Conservation (phyloP, 2,113 vertebrate genomes). For the Phoenicopterus ruber region DNA sequence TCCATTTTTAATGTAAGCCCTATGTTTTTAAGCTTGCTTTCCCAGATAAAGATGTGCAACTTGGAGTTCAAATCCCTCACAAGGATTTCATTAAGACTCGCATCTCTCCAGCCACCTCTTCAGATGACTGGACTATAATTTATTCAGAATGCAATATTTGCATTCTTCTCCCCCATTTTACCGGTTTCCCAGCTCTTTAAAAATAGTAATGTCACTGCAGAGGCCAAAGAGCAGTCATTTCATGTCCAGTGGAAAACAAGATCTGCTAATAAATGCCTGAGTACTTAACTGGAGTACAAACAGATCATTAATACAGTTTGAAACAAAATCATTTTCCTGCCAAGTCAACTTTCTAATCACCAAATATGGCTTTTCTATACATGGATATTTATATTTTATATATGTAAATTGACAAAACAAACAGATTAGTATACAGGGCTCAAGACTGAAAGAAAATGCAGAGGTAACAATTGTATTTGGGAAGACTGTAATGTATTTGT, state of each 20-base stretch:
- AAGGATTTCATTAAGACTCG: neutral
- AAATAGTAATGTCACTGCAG: neutral
- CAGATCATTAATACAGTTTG: neutral
- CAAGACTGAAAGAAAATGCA: neutral
- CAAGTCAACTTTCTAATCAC: neutral
- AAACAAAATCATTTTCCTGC: neutral
- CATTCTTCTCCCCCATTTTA: slow-evolving; percentile 3
- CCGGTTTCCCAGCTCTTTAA: neutral
- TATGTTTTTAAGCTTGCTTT: neutral
- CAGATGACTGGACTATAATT: neutral
- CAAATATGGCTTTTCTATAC: neutral
- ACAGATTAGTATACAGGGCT: neutral
- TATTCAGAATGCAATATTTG: neutral
- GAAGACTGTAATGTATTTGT: neutral
- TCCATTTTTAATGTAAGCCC: neutral
- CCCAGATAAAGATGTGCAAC: neutral
- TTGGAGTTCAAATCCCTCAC: neutral
- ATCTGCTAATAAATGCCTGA: neutral
- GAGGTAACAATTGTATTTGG: neutral
- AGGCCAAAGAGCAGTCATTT: neutral
- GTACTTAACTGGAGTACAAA: neutral
- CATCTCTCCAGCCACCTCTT: neutral
- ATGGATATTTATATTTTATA: neutral
- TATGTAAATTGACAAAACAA: neutral
- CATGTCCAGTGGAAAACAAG: neutral